Conservation (phyloP, 1,140 invertebrate species). For the Scaptomyza hsui region DNA sequence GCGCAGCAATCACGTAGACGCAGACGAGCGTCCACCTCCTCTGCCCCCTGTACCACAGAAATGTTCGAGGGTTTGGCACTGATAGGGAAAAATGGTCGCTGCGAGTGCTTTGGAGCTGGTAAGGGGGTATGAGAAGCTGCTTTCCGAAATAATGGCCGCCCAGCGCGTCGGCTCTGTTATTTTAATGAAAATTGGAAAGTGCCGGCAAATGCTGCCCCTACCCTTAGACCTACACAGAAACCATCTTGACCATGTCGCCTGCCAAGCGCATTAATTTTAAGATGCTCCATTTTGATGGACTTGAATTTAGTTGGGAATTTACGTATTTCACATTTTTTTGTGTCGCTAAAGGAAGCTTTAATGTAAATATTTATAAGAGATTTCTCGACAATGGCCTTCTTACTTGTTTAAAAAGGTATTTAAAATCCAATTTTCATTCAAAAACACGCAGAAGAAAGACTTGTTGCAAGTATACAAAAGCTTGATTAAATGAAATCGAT, state of each 20-base stretch:
- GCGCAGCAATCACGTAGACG: conserved; percentile 72
- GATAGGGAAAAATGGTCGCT: conserved; percentile 32
- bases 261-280: conserved; percentile 69
- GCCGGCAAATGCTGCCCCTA: conserved; percentile 45
- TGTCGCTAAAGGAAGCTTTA: background rate
- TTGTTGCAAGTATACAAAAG: too few relatives aligned
- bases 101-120: conserved; percentile 12
- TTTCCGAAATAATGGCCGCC: conserved; percentile 60
- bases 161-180: conserved; percentile 71
- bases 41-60: conserved; percentile 17
- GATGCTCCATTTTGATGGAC: conserved; percentile 55
- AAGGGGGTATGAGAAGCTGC: conserved; percentile 14
- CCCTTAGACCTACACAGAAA: conserved; percentile 8
- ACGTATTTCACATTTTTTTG: background rate
- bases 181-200: conserved; percentile 84
- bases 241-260: conserved; percentile 50
- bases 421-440: too few relatives aligned
- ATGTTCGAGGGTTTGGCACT: conserved; percentile 43
- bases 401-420: too few relatives aligned
- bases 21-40: conserved; percentile 33
- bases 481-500: too few relatives aligned
- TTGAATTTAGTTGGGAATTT: conserved; percentile 17
- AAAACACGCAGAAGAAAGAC: too few relatives aligned
- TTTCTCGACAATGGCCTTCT: too few relatives aligned
- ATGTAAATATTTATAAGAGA: background rate